Evolutionary conservation across 1,140 invertebrate species (phyloP).

Genomic region (Diachasma alloeum): DNA sequence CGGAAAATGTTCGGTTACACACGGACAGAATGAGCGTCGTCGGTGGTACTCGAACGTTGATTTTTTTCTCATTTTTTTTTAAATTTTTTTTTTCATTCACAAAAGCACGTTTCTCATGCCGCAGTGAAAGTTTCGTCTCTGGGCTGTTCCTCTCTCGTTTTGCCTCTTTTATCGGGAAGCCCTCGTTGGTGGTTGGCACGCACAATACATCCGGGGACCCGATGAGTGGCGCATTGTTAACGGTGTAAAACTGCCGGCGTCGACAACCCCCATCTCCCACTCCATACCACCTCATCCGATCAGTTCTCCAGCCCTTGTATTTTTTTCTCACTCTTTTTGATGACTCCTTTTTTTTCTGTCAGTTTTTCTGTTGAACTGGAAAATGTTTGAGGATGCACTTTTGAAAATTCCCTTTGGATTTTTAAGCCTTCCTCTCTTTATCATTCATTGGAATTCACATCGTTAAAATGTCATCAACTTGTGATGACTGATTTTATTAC

Average conservation of each 20-base stretch:
- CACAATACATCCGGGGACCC: constrained; percentile 5
- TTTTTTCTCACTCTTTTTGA: background rate
- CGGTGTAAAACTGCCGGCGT: constrained; percentile 10
- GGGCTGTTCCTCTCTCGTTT: background rate
- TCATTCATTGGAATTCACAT: background rate
- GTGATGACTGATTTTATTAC: no score
- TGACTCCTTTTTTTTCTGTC: background rate
- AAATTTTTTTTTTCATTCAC: background rate
- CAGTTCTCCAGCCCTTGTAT: background rate
- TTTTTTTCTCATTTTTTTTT: background rate
- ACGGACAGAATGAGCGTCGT: background rate
- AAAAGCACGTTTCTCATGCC: constrained; percentile 1
- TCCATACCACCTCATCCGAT: constrained; percentile 2
- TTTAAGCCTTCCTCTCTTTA: background rate
- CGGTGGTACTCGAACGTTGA: constrained; percentile 2
- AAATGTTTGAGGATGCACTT: background rate
- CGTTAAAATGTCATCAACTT: no score
- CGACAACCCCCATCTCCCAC: background rate
- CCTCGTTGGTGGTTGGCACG: constrained; percentile 8
- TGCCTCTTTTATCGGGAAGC: constrained; percentile 1
- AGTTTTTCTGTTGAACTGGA: background rate
- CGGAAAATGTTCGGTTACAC: constrained; percentile 5
- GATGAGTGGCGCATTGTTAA: constrained; percentile 5
- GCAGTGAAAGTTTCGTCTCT: constrained; percentile 7
- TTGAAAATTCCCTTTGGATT: background rate